These are phyloP conservation scores for Ptycholaimellus sp. DNA, from an alignment of 2,888 invertebrate species.

Conservation along the genomic window DNA sequence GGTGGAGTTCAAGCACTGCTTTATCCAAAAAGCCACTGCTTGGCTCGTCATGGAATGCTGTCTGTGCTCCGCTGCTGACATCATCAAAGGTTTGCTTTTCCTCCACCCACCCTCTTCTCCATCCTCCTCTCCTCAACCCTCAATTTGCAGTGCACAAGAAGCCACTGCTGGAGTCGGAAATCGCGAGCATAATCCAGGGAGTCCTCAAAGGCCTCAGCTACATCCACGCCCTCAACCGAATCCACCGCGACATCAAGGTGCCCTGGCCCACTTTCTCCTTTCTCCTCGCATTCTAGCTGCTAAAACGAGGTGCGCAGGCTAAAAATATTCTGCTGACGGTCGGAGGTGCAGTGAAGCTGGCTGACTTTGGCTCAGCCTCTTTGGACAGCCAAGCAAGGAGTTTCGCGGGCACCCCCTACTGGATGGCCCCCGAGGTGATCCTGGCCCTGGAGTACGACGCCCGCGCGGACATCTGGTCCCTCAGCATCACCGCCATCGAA, in stretches of 20 bases:
- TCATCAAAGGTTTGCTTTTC: too few species aligned
- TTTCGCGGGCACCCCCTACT: too few species aligned
- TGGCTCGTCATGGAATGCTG: constrained; percentile 99
- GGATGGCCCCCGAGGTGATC: too few species aligned
- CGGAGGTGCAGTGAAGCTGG: constrained; percentile 76
- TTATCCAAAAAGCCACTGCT: constrained; percentile 82
- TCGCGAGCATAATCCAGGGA: too few species aligned
- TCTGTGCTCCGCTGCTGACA: constrained; percentile 92
- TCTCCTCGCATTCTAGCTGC: too few species aligned
- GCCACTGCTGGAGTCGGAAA: constrained; percentile 16
- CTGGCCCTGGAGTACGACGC: constrained; percentile 99
- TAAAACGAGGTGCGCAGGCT: too few species aligned
- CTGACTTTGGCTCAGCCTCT: too few species aligned
- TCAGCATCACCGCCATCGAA: constrained; percentile 97
- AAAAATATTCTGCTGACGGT: constrained; percentile 94
- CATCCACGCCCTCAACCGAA: constrained; percentile 57
- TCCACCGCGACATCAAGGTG: constrained; percentile 80
- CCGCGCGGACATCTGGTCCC: constrained; percentile 94
- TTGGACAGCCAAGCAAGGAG: too few species aligned
- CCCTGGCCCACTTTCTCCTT: too few species aligned
- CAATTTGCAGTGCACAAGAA: constrained; percentile 29
- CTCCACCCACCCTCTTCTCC: too few species aligned
- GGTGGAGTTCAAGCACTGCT: constrained; percentile 94
- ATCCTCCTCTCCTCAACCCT: too few species aligned
- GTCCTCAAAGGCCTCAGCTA: constrained; percentile 75